Conservation (phyloP, 2,797 vertebrate genomes). For the Coreius guichenoti region DNA sequence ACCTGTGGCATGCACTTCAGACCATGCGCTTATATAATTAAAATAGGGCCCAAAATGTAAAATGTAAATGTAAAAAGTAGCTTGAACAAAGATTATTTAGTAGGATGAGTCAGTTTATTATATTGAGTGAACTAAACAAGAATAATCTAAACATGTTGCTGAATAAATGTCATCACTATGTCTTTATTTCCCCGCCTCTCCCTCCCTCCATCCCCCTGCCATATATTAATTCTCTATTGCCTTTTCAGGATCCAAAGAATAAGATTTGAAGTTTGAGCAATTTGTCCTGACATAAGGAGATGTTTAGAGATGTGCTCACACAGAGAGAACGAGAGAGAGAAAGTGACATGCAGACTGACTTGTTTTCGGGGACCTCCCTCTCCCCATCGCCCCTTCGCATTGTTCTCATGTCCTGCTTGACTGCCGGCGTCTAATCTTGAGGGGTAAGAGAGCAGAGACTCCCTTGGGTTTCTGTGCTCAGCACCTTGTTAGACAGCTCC, state of each 20-base stretch:
- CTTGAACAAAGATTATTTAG: neutral
- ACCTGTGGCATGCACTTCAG: too few species aligned
- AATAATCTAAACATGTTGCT: neutral
- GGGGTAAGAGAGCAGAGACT: conserved; percentile 77
- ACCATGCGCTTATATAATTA: too few species aligned
- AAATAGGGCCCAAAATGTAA: too few species aligned
- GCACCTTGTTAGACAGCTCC: conserved; percentile 84
- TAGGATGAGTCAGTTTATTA: neutral
- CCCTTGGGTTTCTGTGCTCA: conserved; percentile 82
- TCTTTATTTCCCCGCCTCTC: conserved; percentile 52
- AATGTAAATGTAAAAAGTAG: neutral
- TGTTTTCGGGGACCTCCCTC: conserved; percentile 76
- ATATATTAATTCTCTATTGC: conserved; percentile 60
- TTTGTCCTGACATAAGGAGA: conserved; percentile 91
- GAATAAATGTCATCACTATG: neutral
- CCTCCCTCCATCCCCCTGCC: conserved; percentile 17
- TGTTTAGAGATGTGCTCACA: conserved; percentile 76
- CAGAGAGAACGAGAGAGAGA: conserved; percentile 57
- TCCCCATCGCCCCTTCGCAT: conserved; percentile 67
- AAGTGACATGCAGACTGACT: conserved; percentile 72
- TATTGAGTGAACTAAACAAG: neutral
- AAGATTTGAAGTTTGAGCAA: conserved; percentile 85
- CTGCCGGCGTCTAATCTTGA: conserved; percentile 85
- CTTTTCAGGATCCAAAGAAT: conserved; percentile 71
- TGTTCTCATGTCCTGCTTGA: conserved; percentile 72